Conservation (phyloP, 2,888 invertebrate genomes). For the Orthosia gracilis region DNA sequence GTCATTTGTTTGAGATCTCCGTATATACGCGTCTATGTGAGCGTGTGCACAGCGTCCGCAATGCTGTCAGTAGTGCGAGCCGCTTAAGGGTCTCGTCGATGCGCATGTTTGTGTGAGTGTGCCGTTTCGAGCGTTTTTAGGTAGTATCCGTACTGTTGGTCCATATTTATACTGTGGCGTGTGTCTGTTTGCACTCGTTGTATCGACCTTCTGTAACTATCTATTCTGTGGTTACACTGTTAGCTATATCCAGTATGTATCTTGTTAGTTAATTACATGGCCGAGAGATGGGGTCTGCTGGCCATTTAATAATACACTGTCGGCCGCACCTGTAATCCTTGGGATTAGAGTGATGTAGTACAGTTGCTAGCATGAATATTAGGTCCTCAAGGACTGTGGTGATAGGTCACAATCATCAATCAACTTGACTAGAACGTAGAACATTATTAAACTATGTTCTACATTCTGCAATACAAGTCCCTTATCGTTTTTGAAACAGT, state of each 20-base stretch:
- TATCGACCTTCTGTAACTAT: constrained; percentile 1
- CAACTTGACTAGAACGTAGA: not conserved
- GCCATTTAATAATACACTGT: constrained; percentile 46
- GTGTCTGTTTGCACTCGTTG: not conserved
- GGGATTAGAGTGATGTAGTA: constrained; percentile 24
- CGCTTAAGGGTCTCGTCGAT: no score
- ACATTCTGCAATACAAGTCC: not conserved
- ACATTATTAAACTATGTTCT: not conserved
- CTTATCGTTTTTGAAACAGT: not conserved
- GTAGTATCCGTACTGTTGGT: no score
- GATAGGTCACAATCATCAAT: constrained; percentile 17
- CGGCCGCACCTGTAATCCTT: constrained; percentile 25
- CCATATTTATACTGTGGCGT: no score
- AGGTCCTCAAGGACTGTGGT: constrained; percentile 2
- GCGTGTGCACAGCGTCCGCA: no score
- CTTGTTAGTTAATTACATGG: constrained; percentile 48
- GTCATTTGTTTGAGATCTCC: not conserved
- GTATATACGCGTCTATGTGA: not conserved
- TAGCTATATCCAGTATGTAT: constrained; percentile 13
- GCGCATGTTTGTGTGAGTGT: no score
- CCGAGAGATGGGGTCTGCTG: constrained; percentile 13
- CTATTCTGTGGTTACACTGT: constrained; percentile 2
- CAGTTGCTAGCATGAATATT: constrained; percentile 13
- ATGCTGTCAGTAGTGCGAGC: no score
- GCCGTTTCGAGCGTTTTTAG: no score